Conservation (phyloP, 2,797 vertebrate species). For the Ceyx erithaca region DNA sequence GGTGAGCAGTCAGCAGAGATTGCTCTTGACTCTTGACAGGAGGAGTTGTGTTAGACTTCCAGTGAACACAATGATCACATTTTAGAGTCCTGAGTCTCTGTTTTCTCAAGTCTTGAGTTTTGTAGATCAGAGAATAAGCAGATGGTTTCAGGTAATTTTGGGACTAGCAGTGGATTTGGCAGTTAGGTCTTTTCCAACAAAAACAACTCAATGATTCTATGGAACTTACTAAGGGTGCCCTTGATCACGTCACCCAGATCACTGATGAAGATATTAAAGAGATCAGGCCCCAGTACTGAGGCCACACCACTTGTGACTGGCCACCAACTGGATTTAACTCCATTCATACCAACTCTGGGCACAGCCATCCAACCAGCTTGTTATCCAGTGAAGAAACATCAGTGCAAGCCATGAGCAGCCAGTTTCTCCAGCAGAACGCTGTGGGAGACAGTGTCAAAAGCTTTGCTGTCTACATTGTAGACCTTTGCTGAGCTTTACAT, state of each 20-base stretch:
- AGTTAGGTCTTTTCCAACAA: too few relatives aligned
- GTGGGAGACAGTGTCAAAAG: too few relatives aligned
- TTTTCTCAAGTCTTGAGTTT: background rate
- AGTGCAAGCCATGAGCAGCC: too few relatives aligned
- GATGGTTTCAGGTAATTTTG: background rate
- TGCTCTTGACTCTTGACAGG: background rate
- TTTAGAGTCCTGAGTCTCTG: background rate
- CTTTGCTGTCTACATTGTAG: too few relatives aligned
- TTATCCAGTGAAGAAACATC: too few relatives aligned
- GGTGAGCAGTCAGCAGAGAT: background rate
- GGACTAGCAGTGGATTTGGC: too few relatives aligned
- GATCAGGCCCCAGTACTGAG: background rate
- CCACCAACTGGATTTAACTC: background rate
- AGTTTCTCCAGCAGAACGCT: too few relatives aligned
- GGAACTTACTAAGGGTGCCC: background rate
- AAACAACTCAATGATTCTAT: too few relatives aligned
- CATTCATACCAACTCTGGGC: background rate
- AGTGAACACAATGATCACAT: background rate
- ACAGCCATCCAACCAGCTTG: background rate
- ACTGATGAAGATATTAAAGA: background rate
- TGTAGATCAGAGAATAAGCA: background rate
- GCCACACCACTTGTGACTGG: background rate
- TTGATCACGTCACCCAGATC: background rate
- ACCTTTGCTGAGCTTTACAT: too few relatives aligned
- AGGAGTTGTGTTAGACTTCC: background rate